Percentiles rank a stretch among this genome's conserved stretches.
phyloP scores from a whole-genome alignment of 2,797 vertebrate species.

The Gambelia wislizenii region DNA sequence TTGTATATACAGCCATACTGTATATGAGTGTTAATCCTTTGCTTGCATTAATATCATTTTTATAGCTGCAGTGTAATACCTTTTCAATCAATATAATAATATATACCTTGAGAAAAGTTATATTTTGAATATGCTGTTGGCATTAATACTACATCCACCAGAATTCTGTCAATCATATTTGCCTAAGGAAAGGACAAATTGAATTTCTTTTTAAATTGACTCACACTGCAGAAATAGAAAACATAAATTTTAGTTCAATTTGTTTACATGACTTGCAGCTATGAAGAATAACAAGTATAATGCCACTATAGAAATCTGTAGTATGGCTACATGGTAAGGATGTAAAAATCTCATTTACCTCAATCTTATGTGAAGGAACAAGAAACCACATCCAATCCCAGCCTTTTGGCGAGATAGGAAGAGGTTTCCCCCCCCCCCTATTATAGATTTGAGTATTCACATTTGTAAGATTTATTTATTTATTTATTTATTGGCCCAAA shows the following conservation, averaged over 20 bases:
- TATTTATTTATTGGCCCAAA: no score
- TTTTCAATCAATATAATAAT: constrained; percentile 1
- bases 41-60: background rate
- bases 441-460: no score
- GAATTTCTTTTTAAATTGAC: constrained; percentile 13
- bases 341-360: no score
- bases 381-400: no score
- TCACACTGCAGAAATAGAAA: background rate
- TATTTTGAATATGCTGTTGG: background rate
- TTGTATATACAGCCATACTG: background rate
- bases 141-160: background rate
- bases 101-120: background rate
- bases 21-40: background rate
- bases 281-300: background rate
- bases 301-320: background rate
- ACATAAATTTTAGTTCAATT: background rate
- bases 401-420: no score
- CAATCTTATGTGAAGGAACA: no score
- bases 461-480: no score
- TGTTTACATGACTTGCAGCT: background rate
- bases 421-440: no score
- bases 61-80: background rate
- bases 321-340: background rate
- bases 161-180: constrained; percentile 14
- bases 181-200: constrained; percentile 3